Conservation (phyloP, 2,888 invertebrate species). For the Apamea sordens region DNA sequence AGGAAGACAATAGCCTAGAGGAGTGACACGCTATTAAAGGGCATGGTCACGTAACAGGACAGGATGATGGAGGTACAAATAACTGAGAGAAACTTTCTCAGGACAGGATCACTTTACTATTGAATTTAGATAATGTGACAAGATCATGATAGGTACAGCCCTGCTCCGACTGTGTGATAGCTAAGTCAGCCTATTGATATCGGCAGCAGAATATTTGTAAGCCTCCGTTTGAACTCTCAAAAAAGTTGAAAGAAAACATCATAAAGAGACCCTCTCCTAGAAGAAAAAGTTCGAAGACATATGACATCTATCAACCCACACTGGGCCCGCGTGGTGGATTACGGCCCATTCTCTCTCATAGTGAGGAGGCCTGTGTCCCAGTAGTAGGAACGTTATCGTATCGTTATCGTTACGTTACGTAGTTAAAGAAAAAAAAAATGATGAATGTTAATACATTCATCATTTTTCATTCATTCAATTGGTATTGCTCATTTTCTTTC, state of each 20-base stretch:
- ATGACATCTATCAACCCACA: no score
- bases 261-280: background rate
- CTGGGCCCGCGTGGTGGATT: background rate
- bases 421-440: no score
- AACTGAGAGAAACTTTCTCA: conserved; percentile 17
- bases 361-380: background rate
- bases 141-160: background rate
- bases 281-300: background rate
- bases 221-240: background rate
- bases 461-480: no score
- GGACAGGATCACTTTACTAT: conserved; percentile 7
- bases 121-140: background rate
- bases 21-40: conserved; percentile 34
- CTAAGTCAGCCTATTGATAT: background rate
- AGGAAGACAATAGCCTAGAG: conserved; percentile 29
- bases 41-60: conserved; percentile 37
- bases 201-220: background rate
- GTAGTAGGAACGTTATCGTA: background rate
- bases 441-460: no score
- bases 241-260: background rate
- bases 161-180: no score
- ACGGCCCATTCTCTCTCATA: background rate
- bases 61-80: conserved; percentile 23
- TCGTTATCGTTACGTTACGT: no score
- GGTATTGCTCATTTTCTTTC: background rate